Evolutionary conservation across 2,113 vertebrate genomes (phyloP).

Genomic region (Telmatochromis brachygnathus): DNA sequence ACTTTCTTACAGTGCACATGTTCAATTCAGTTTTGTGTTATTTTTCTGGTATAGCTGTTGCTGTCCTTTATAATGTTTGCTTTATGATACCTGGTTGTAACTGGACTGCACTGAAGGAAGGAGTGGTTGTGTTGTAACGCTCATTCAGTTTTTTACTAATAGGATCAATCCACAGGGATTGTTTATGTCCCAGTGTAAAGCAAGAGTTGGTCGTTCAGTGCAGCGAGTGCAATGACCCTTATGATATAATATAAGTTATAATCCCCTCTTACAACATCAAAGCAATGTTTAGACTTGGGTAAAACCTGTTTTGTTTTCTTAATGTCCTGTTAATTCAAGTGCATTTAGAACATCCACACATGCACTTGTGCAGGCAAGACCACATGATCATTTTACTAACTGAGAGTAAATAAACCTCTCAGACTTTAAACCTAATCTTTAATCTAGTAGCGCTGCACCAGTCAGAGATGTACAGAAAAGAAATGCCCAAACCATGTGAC

Average conservation of each 20-base stretch:
- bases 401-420: neutral
- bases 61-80: neutral
- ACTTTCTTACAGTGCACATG: neutral
- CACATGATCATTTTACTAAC: neutral
- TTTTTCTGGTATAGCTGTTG: neutral
- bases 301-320: neutral
- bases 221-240: neutral
- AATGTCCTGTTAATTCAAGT: neutral
- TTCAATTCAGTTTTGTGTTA: neutral
- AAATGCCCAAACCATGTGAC: neutral
- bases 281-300: neutral
- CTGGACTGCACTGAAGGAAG: neutral
- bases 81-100: neutral
- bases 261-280: neutral
- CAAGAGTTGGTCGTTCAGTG: neutral
- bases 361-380: neutral
- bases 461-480: neutral
- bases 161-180: neutral
- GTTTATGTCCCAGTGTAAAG: neutral
- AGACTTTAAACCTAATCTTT: conserved; percentile 29
- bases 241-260: neutral
- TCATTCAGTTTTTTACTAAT: neutral
- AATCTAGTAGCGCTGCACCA: neutral
- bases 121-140: neutral
- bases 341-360: neutral